Conservation (phyloP, 2,113 vertebrate genomes). For the Saimiri boliviensis region DNA sequence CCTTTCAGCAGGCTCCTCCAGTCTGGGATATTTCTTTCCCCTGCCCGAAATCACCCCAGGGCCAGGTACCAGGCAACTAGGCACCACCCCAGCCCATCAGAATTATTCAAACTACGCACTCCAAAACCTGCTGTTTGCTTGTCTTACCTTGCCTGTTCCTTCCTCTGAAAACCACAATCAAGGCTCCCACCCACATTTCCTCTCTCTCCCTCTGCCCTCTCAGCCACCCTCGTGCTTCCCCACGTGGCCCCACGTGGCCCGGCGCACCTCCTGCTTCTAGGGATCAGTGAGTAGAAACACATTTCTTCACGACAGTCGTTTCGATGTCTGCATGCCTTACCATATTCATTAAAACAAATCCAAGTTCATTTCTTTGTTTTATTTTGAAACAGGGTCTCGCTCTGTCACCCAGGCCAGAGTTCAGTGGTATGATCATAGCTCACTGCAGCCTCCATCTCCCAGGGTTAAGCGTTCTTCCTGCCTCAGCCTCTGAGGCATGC, state of each 20-base stretch:
- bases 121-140: not conserved
- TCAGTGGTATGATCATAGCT: no score
- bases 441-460: no score
- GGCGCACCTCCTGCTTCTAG: not conserved
- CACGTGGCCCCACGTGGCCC: accelerated
- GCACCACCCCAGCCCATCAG: not conserved
- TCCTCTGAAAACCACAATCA: not conserved
- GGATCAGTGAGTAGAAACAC: not conserved
- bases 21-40: not conserved
- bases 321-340: not conserved
- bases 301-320: not conserved
- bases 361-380: no score
- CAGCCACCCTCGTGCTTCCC: no score
- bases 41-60: not conserved
- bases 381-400: no score
- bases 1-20: no score
- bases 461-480: no score
- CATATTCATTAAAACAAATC: not conserved
- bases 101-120: not conserved
- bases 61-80: no score
- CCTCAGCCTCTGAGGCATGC: no score
- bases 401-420: no score
- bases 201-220: not conserved
- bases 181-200: not conserved
- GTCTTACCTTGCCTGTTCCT: not conserved